These are phyloP conservation scores for Chelmon rostratus DNA, from an alignment of 2,797 vertebrate genomes.

Conservation along the genomic window DNA sequence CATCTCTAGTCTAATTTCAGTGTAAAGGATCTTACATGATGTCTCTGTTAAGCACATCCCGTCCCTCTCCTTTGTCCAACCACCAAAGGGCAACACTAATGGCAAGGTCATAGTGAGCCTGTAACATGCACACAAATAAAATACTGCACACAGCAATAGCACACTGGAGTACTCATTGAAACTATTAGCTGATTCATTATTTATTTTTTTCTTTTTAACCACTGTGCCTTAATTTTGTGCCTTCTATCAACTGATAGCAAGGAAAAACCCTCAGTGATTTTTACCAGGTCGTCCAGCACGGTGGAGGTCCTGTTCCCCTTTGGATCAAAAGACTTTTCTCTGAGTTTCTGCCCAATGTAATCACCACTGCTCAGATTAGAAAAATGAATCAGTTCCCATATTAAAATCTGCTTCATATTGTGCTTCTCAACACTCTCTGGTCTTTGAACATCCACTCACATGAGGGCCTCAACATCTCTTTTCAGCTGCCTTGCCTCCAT, in stretches of 20 bases:
- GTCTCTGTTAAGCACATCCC: constrained; percentile 61
- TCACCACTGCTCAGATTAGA: constrained; percentile 79
- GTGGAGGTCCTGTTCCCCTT: constrained; percentile 86
- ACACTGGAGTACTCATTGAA: not conserved
- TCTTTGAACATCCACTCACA: constrained; percentile 76
- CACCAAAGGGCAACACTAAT: constrained; percentile 87
- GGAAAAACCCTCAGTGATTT: rapidly evolving
- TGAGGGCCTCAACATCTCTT: constrained; percentile 77
- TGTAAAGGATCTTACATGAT: constrained; percentile 69
- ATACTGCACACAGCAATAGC: not conserved
- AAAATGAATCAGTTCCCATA: not conserved
- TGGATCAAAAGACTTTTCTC: constrained; percentile 91
- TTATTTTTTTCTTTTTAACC: not conserved
- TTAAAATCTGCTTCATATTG: not conserved
- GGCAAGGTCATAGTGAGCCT: constrained; percentile 92
- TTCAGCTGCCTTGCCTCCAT: constrained; percentile 83
- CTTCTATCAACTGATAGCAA: not conserved
- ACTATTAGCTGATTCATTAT: not conserved
- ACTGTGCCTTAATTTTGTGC: too few relatives aligned
- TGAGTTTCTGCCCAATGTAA: constrained; percentile 90
- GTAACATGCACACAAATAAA: constrained; percentile 18
- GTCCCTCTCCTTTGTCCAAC: constrained; percentile 80
- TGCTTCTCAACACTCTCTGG: not conserved
- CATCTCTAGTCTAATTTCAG: too few relatives aligned
- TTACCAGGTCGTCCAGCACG: constrained; percentile 90